A percentile compares a stretch with the other conserved stretches of the same genome.
These are phyloP conservation scores for Otocyon megalotis DNA, from an alignment of 2,113 vertebrate genomes.

Conservation along the genomic window DNA sequence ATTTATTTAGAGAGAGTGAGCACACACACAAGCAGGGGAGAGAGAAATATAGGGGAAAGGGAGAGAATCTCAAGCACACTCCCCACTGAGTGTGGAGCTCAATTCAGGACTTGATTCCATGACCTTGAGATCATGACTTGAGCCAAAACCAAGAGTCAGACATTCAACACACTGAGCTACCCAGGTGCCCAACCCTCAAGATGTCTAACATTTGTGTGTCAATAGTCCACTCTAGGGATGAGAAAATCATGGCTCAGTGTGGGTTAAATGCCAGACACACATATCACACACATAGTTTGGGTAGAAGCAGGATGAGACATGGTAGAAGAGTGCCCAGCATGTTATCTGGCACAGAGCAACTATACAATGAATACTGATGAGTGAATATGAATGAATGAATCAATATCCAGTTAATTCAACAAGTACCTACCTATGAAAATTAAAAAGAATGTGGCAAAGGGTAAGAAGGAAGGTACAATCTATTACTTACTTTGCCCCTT, in stretches of 20 bases:
- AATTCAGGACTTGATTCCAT: not conserved
- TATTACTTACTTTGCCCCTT: not conserved
- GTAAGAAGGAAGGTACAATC: not conserved
- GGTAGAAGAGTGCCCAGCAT: not conserved
- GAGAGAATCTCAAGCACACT: not conserved
- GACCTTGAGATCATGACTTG: not conserved
- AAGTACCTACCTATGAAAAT: not conserved
- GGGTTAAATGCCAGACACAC: not conserved
- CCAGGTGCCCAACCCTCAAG: not conserved
- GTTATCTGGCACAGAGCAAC: not conserved
- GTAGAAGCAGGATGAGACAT: not conserved
- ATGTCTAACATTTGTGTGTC: not conserved
- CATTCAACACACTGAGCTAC: not conserved
- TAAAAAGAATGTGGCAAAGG: not conserved
- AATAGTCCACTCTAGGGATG: not conserved
- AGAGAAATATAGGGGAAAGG: not conserved
- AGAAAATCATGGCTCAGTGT: not conserved
- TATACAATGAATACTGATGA: not conserved
- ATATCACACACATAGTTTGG: rapidly evolving
- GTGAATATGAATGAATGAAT: not conserved
- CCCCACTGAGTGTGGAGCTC: not conserved
- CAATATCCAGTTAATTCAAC: not conserved
- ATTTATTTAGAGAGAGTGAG: not conserved
- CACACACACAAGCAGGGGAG: not conserved
- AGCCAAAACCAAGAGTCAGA: not conserved